Percentiles rank a stretch among this genome's conserved stretches.
Conservation (phyloP, 2,888 invertebrate genomes). For the Epinotia brunnichana region DNA sequence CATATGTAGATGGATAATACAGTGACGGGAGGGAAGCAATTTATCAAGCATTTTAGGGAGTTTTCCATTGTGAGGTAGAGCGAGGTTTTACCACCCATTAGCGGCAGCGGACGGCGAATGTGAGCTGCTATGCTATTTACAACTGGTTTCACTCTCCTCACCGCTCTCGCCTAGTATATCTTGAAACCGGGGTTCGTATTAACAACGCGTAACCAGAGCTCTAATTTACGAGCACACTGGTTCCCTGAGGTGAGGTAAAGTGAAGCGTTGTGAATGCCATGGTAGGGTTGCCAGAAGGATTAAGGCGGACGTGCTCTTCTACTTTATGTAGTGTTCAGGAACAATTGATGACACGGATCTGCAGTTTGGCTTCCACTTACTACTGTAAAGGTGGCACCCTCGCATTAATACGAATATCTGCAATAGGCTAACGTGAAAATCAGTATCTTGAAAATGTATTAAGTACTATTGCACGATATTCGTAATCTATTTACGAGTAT, state of each 20-base stretch:
- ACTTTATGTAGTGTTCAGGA: slow-evolving; percentile 34
- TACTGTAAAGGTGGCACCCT: background rate
- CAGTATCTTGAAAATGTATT: background rate
- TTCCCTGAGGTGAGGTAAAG: background rate
- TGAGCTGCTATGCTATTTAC: slow-evolving; percentile 18
- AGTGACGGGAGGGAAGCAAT: slow-evolving; percentile 58
- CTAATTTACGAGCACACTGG: too few species aligned
- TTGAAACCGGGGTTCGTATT: background rate
- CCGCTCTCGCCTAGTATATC: background rate
- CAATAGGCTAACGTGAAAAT: background rate
- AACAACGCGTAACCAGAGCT: background rate
- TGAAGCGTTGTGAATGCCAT: background rate
- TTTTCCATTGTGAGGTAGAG: slow-evolving; percentile 64
- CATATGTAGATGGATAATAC: slow-evolving; percentile 58
- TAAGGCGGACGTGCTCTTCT: slow-evolving; percentile 34
- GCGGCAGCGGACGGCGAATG: slow-evolving; percentile 48
- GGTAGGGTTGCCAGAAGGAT: slow-evolving; percentile 40
- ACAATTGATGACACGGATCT: slow-evolving; percentile 31
- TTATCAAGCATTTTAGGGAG: slow-evolving; percentile 67
- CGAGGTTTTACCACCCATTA: slow-evolving; percentile 72
- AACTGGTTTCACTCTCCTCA: background rate
- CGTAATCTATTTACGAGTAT: background rate
- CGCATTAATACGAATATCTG: background rate
- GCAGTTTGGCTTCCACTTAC: slow-evolving; percentile 8
- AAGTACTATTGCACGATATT: background rate